Evolutionary conservation across 2,888 invertebrate species (phyloP), one percentile per base, ranked within the genome.

Genomic region (Lepidonotus clava): DNA sequence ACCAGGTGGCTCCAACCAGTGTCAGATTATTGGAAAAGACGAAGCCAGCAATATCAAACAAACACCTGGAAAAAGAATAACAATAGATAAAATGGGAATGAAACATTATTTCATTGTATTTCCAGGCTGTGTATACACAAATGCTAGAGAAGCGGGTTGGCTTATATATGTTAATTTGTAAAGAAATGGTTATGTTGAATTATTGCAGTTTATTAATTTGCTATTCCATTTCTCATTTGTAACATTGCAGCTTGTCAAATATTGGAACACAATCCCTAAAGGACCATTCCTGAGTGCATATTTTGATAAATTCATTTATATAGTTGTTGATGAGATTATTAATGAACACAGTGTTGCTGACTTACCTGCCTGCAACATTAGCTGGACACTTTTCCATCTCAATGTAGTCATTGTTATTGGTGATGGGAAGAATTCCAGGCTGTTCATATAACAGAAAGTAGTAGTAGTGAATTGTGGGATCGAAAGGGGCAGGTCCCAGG

Each of bases 1-100:
- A 87, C 89, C 89, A 90, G 14, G 86, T 88, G 34, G 87, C 88
- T 2, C 89, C 90, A 1, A 88, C 67, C 34, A 90, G 87, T 41
- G 61, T 85, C 56, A 90, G 56, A 46, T 86, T 67, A 66, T 89
- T 83, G 21, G 86, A 71, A 0, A 41, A 66, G 36, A 88, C 87
- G 77, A 89, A 86, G 8, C 41, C 41, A 18, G 67, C 87, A 6
- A 89, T 77, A 84, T 88, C 84, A 67, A 88, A 90, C 0, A 89
- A 87, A 76, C 88, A 90, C 46, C 90, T 90, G 84, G 6, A 86
- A 40, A 83, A 83, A 38, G 24, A 76, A 24, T 71, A 18, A 28
- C 24, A 24, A 56, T 76, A 61, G 11, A 14, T 56, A 14, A n/a
- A n/a, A n/a, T n/a, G n/a, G n/a, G n/a, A n/a, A n/a, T n/a, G n/a